Conservation (phyloP, 2,888 invertebrate genomes). For the Hyalella azteca region DNA sequence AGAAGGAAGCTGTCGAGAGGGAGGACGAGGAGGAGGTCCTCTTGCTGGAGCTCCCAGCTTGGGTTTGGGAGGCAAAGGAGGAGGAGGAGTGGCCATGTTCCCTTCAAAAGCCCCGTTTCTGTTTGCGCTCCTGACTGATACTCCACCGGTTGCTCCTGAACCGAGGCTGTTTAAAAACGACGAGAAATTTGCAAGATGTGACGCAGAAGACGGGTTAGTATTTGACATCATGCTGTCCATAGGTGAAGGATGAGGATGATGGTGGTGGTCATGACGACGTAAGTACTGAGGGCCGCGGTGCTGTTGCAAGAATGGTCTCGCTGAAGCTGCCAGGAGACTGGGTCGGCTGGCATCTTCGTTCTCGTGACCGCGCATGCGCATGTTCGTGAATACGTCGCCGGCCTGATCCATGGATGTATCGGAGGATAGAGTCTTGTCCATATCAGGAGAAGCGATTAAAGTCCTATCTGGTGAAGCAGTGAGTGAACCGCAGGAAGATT, state of each 20-base stretch:
- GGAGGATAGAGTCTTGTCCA: conserved; percentile 11
- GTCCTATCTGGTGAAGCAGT: conserved; percentile 24
- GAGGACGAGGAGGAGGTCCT: conserved; percentile 56
- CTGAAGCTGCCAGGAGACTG: background rate
- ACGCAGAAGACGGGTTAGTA: background rate
- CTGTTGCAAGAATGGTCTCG: background rate
- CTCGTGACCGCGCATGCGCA: conserved; percentile 27
- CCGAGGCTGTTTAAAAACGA: background rate
- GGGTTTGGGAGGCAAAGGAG: conserved; percentile 56
- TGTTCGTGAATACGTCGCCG: background rate
- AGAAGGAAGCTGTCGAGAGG: conserved; percentile 47
- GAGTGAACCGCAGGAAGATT: conserved; percentile 17
- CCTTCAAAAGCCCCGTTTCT: background rate
- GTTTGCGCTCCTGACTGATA: background rate
- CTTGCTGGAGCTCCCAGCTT: conserved; percentile 50
- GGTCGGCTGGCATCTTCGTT: conserved; percentile 43
- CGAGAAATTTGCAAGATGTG: background rate
- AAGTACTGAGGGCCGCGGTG: background rate
- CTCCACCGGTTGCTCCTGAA: background rate
- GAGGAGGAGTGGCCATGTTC: conserved; percentile 43
- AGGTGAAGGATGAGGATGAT: conserved; percentile 11
- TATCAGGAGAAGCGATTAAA: background rate
- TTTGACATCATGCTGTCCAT: background rate
- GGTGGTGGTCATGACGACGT: conserved; percentile 7
- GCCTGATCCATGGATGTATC: conserved; percentile 4